Evolutionary conservation across 2,113 vertebrate genomes (phyloP), one percentile per base, ranked within the genome.

Genomic region (Cheilinus undulatus): DNA sequence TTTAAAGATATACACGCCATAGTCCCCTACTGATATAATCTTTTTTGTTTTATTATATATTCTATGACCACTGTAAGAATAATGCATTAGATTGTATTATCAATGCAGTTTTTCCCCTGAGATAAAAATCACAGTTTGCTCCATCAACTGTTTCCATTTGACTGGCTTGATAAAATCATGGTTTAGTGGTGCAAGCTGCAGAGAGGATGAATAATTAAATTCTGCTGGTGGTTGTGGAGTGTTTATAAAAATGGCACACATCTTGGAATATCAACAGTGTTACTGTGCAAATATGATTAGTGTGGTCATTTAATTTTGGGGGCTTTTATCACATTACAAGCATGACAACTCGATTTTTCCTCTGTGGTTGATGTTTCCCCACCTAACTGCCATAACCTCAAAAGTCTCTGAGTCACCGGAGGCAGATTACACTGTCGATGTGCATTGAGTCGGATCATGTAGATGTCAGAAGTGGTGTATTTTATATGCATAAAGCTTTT

Each of bases 381-480:
- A 34, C 24, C 45, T 75, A 45, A 45, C 42, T 8, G 56, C 40
- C 34, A 20, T 78, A 13, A 78, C 65, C 40, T 68, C 30, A 66
- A 80, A 48, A 65, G 76, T 69, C 69, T 51, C 63, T 54, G 45
- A 79, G 64, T 68, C 65, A 73, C 66, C 10, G 48, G 26, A 73
- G 68, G 69, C 65, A n/a, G 72, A 72, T 72, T 53, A 66, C 32
- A 32, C 53, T 49, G 13, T 22, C 72, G 67, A 72, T 66, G 32
- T 67, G 51, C 32, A 38, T 65, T 23, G 59, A 78, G 64, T 71
- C 53, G 14, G 43, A 82, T 74, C n/a, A 10, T 43, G 26, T 36
- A 6, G 30, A 60, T 38, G 53, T 54, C 52, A 3, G 69, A 27
- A 27, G 22, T 13, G 10, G 28, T 34, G 54, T 22, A 34, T 73